Percentiles rank a stretch among this genome's conserved stretches.
These are phyloP conservation scores for Rhodophaea formosa DNA, from an alignment of 2,888 invertebrate species.

Conservation along the genomic window DNA sequence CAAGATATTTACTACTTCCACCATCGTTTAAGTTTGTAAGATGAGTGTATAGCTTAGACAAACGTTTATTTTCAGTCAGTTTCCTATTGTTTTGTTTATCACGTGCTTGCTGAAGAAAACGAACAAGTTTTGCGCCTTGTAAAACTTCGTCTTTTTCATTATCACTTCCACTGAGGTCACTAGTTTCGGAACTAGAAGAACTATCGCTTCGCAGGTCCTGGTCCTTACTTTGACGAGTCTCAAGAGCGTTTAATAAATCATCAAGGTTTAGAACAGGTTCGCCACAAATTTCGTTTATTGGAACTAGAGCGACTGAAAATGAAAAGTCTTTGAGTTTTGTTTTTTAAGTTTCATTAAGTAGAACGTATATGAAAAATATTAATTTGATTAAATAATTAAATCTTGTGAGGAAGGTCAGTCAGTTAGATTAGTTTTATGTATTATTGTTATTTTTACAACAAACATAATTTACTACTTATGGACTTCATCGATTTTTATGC, in stretches of 20 bases:
- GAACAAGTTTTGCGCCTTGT: neutral
- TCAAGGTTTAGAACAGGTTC: neutral
- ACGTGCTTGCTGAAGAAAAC: neutral
- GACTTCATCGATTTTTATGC: no score
- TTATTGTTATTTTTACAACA: no score
- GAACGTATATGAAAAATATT: neutral
- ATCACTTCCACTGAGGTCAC: neutral
- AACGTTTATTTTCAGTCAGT: neutral
- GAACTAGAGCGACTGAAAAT: neutral
- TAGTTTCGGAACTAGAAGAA: neutral
- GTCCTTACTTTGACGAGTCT: neutral
- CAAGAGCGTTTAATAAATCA: neutral
- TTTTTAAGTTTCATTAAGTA: neutral
- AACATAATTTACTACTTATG: no score
- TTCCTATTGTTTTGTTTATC: neutral
- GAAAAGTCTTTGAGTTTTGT: neutral
- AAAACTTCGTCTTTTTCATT: neutral
- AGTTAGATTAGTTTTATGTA: no score
- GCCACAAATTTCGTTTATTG: slow-evolving; percentile 1
- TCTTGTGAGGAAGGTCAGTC: no score
- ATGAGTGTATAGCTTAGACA: neutral
- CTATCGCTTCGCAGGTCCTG: neutral
- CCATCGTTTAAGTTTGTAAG: neutral
- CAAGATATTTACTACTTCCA: neutral
- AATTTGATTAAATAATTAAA: no score